Conservation (phyloP, 2,888 invertebrate genomes). For the Matsumyia berberina region DNA sequence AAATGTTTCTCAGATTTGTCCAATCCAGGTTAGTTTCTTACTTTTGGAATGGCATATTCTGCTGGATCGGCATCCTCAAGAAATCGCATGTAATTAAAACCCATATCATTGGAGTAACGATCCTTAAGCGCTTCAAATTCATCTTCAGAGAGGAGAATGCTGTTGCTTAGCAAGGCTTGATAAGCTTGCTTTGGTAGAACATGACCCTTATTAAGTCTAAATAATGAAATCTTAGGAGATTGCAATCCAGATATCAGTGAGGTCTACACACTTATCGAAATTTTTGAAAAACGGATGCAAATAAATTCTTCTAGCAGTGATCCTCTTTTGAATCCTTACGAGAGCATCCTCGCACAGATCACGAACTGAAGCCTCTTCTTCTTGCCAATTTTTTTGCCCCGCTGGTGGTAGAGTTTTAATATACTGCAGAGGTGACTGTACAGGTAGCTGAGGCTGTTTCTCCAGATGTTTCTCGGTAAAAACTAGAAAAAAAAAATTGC, state of each 20-base stretch:
- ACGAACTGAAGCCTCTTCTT: slow-evolving; percentile 81
- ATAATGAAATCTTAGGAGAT: slow-evolving; percentile 29
- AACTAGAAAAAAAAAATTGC: slow-evolving; percentile 83
- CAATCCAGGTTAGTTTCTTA: slow-evolving; percentile 55
- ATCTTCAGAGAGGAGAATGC: slow-evolving; percentile 87
- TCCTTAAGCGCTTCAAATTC: slow-evolving; percentile 89
- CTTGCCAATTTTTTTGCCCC: slow-evolving; percentile 85
- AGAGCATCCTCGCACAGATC: slow-evolving; percentile 87
- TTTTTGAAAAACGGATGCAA: slow-evolving; percentile 89
- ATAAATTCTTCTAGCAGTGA: slow-evolving; percentile 87
- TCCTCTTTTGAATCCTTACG: slow-evolving; percentile 87
- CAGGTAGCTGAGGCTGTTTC: slow-evolving; percentile 87
- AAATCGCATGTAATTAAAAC: slow-evolving; percentile 90
- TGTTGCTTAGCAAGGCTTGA: slow-evolving; percentile 88
- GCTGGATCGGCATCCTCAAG: slow-evolving; percentile 86
- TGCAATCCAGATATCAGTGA: not conserved
- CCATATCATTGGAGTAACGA: slow-evolving; percentile 90
- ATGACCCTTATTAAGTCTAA: slow-evolving; percentile 89
- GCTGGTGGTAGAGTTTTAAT: slow-evolving; percentile 84
- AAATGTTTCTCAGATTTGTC: too few relatives aligned
- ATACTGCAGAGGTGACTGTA: slow-evolving; percentile 86
- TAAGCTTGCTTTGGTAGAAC: slow-evolving; percentile 89
- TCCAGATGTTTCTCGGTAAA: slow-evolving; percentile 89
- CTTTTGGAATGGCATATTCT: slow-evolving; percentile 81
- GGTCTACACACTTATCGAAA: slow-evolving; percentile 87